These are phyloP conservation scores for Otocyon megalotis DNA, from an alignment of 2,113 vertebrate species.

Conservation along the genomic window DNA sequence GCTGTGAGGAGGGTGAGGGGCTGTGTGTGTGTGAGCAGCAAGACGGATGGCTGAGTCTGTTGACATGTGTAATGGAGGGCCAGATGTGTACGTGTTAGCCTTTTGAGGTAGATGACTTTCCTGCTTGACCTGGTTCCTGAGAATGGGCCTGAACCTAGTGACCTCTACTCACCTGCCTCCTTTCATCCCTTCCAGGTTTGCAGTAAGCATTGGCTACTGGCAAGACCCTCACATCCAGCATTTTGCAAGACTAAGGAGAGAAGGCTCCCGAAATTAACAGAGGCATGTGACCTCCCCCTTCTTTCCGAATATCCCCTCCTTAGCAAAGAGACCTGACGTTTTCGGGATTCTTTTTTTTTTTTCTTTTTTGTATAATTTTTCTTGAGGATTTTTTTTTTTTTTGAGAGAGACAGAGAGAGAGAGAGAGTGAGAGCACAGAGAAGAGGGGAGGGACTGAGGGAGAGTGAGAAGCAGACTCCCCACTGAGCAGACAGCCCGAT, in stretches of 20 bases:
- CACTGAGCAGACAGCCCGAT: too few relatives aligned
- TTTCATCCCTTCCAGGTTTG: slow-evolving; percentile 89
- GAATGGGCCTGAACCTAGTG: not conserved
- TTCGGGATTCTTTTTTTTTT: not conserved
- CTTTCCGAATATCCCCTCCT: not conserved
- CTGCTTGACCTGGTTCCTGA: not conserved
- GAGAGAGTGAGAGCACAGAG: too few relatives aligned
- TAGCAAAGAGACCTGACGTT: not conserved
- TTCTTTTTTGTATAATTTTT: too few relatives aligned
- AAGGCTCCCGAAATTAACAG: slow-evolving; percentile 98
- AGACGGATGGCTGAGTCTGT: not conserved
- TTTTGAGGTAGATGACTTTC: not conserved
- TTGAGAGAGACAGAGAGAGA: too few relatives aligned
- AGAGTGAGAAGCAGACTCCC: too few relatives aligned
- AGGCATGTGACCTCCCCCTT: slow-evolving; percentile 86
- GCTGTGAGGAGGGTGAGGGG: rapidly evolving
- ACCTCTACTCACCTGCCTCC: not conserved
- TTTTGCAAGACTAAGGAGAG: slow-evolving; percentile 95
- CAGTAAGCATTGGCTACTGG: slow-evolving; percentile 96
- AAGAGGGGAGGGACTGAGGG: too few relatives aligned
- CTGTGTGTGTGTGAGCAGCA: rapidly evolving
- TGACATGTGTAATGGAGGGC: not conserved
- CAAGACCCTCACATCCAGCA: slow-evolving; percentile 95
- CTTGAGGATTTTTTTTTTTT: too few relatives aligned
- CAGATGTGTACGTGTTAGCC: not conserved